Evolutionary conservation across 2,113 vertebrate species (phyloP).

Genomic region (Etheostoma spectabile): DNA sequence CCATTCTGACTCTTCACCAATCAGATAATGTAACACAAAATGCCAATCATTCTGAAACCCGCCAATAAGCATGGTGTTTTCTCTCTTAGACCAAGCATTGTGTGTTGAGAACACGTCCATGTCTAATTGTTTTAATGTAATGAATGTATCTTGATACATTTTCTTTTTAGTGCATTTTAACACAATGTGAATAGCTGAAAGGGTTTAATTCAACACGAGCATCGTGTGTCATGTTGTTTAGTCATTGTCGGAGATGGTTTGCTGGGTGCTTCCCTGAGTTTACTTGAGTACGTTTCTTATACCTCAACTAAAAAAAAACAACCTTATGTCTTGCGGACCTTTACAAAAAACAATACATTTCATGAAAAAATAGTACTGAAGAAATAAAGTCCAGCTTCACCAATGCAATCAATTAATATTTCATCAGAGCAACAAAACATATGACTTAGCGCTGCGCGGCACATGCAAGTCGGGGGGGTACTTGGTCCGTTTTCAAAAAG

Average conservation of each 20-base stretch:
- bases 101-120: neutral
- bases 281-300: neutral
- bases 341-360: neutral
- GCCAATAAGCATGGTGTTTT: neutral
- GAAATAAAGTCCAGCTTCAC: neutral
- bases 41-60: slow-evolving; percentile 19
- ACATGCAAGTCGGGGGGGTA: too few relatives aligned
- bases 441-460: too few relatives aligned
- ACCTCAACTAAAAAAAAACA: neutral
- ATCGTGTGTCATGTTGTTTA: slow-evolving; percentile 6
- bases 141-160: neutral
- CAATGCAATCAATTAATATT: neutral
- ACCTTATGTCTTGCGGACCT: neutral
- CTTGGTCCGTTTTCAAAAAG: too few relatives aligned
- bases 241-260: slow-evolving; percentile 3
- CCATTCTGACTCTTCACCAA: slow-evolving; percentile 3
- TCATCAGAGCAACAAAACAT: neutral
- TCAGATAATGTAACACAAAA: slow-evolving; percentile 31
- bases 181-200: neutral
- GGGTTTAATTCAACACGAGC: neutral
- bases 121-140: neutral
- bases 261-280: neutral
- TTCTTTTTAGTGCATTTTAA: neutral
- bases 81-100: neutral
- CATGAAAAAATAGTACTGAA: neutral